Evolutionary conservation across 2,797 vertebrate species (phyloP), one percentile per base, ranked within the genome.

Genomic region (Molossus molossus): DNA sequence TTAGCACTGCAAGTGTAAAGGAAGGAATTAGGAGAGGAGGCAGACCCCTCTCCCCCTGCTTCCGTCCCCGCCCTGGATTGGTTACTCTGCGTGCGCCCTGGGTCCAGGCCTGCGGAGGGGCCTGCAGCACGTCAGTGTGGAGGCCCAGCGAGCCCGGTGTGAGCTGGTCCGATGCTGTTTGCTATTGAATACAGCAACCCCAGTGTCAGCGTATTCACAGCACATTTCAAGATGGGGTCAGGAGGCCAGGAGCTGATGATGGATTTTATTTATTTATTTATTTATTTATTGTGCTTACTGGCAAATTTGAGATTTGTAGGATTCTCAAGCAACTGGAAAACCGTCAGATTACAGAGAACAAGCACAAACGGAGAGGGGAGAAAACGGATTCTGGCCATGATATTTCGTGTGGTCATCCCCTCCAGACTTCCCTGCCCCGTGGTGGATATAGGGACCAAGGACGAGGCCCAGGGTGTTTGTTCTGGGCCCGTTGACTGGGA

Each of bases 201-300:
- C 65, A 5, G 73, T n/a, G 92, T 97, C 96, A 90, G 94, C 79
- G 65, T 50, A 80, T 97, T 93, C 94, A 87, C 70, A 84, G 87
- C 93, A 86, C 81, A 21, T 95, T 96, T 96, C 80, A 70, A 86
- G 94, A 90, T 9, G 11, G 79, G 90, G 88, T 96, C 95, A 84
- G 90, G 72, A 96, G 94, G 95, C 85, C 97, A 91, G 91, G 82
- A 91, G 95, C 94, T 95, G 95, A 94, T 96, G 96, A 94, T 95
- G 88, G 76, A 57, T 73, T 97, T 79, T 45, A 45, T 18, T 37
- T 33, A 18, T 69, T 93, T 96, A 92, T 97, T 95, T 97, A 97
- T 97, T 48, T 96, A 96, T 94, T 96, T 97, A 89, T 94, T 96
- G 92, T 85, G 95, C 95, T 98, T 94, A 92, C 91, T 79, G 91